A percentile compares a stretch with the other conserved stretches of the same genome.
Evolutionary conservation across 2,797 vertebrate species (phyloP).

Genomic region (Pachyuromys duprasi): DNA sequence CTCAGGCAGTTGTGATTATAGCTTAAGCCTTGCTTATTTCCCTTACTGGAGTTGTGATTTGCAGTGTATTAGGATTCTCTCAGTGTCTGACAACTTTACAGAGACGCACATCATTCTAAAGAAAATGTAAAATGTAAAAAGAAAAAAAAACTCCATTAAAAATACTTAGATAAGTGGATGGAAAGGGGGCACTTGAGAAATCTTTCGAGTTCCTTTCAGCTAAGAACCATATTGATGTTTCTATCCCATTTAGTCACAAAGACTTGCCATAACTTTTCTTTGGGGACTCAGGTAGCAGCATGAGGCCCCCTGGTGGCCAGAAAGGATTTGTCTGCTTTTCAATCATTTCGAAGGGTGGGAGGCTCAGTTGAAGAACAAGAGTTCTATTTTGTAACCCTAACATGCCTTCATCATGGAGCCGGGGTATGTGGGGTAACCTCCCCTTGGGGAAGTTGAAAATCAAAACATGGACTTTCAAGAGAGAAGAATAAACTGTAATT

Average conservation of each 20-base stretch:
- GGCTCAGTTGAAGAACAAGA: background rate
- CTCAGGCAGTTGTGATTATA: background rate
- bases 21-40: background rate
- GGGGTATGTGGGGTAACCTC: background rate
- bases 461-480: background rate
- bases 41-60: background rate
- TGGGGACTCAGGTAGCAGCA: constrained; percentile 57
- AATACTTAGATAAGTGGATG: background rate
- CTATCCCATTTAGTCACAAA: background rate
- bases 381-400: background rate
- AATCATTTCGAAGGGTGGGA: constrained; percentile 25
- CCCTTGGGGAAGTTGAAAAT: background rate
- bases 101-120: background rate
- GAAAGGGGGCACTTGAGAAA: background rate
- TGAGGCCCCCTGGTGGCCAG: constrained; percentile 80
- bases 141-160: background rate
- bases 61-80: background rate
- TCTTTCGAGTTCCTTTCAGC: background rate
- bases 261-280: constrained; percentile 31
- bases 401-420: background rate
- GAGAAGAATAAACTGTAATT: background rate
- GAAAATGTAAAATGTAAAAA: no score
- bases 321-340: constrained; percentile 29
- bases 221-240: background rate
- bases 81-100: background rate